phyloP scores from a whole-genome alignment of 2,113 vertebrate species.

The Chinchilla lanigera region DNA sequence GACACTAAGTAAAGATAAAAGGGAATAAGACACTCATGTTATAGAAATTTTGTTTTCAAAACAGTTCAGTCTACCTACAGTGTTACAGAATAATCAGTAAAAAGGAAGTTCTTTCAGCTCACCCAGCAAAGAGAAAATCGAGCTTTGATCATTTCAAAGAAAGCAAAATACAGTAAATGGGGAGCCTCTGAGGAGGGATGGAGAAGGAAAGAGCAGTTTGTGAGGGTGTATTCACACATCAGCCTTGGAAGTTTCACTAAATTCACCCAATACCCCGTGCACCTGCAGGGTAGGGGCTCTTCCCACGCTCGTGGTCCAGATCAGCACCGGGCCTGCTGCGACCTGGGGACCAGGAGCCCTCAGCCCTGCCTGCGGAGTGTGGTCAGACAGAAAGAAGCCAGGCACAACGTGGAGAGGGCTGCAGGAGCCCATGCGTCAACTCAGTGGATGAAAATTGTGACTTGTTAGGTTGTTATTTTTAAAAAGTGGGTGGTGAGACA shows the following conservation, averaged over 20 bases:
- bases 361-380: neutral
- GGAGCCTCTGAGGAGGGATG: neutral
- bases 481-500: neutral
- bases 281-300: accelerated
- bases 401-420: neutral
- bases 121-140: conserved; percentile 57
- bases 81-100: conserved; percentile 11
- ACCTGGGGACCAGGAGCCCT: neutral
- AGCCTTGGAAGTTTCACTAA: neutral
- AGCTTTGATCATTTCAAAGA: conserved; percentile 75
- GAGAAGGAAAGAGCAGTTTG: neutral
- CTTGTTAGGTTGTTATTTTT: neutral
- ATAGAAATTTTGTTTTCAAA: conserved; percentile 60
- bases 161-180: conserved; percentile 43
- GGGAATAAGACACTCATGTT: neutral
- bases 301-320: accelerated
- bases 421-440: too few species aligned
- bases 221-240: neutral
- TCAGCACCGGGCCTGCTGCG: accelerated
- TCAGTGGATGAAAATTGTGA: neutral
- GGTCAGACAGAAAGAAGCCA: neutral
- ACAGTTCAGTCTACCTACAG: neutral
- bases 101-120: conserved; percentile 49
- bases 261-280: accelerated
- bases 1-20: conserved; percentile 66